These are phyloP conservation scores for Protobothrops flavoviridis DNA, from an alignment of 2,113 vertebrate species.

Conservation along the genomic window DNA sequence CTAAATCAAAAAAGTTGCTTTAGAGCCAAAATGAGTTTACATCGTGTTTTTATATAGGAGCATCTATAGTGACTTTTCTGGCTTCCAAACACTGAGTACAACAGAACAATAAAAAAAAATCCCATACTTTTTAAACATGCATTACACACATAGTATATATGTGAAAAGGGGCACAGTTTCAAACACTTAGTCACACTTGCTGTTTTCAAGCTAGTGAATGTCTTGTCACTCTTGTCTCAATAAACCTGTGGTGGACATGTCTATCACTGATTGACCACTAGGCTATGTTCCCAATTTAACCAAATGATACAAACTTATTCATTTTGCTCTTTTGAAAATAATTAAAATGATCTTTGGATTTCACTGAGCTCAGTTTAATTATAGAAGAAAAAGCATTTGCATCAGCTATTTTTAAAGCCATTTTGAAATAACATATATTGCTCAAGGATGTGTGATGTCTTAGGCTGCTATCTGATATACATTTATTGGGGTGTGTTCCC, in stretches of 20 bases:
- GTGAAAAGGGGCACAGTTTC: neutral
- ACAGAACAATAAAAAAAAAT: neutral
- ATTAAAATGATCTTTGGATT: neutral
- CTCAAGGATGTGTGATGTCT: neutral
- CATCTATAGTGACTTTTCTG: neutral
- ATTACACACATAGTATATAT: neutral
- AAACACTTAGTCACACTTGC: neutral
- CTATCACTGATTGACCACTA: neutral
- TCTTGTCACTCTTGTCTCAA: neutral
- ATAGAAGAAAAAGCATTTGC: neutral
- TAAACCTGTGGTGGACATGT: neutral
- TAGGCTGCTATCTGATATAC: neutral
- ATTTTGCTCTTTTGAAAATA: neutral
- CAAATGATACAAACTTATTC: neutral
- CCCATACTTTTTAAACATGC: neutral
- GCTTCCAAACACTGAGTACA: neutral
- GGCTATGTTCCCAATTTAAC: neutral
- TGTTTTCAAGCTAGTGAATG: neutral
- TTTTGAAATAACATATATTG: neutral
- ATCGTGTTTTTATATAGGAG: neutral
- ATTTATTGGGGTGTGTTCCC: neutral
- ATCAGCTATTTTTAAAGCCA: neutral
- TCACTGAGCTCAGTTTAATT: slow-evolving; percentile 8
- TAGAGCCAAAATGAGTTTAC: neutral
- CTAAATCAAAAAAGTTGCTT: neutral